Conservation (phyloP, 2,113 vertebrate species). For the Sylvilagus bachmani region DNA sequence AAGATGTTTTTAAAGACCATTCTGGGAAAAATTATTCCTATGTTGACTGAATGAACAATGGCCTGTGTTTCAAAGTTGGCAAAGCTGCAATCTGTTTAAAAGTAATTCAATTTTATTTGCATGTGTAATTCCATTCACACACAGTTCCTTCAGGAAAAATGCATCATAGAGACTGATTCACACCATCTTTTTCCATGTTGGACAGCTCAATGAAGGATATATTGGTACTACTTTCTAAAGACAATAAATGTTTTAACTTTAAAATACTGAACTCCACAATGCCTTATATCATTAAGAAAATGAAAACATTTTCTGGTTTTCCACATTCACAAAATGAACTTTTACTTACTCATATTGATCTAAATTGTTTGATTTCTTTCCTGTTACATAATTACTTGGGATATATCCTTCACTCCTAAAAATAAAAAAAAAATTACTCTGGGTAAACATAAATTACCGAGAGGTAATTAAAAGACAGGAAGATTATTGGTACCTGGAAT, state of each 20-base stretch:
- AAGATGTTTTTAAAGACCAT: neutral
- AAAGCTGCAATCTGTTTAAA: slow-evolving; percentile 40
- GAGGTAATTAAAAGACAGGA: neutral
- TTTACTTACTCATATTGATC: slow-evolving; percentile 95
- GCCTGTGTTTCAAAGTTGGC: slow-evolving; percentile 48
- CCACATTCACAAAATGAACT: slow-evolving; percentile 54
- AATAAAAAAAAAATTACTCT: slow-evolving; percentile 60
- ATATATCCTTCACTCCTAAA: slow-evolving; percentile 95
- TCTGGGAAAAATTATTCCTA: slow-evolving; percentile 4
- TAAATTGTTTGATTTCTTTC: slow-evolving; percentile 93
- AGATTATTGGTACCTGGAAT: neutral
- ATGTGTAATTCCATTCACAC: neutral
- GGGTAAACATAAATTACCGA: slow-evolving; percentile 41
- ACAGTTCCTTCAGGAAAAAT: neutral
- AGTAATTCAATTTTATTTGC: neutral
- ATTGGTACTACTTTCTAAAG: neutral
- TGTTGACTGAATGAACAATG: slow-evolving; percentile 33
- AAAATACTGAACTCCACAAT: slow-evolving; percentile 17
- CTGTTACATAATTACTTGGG: slow-evolving; percentile 96
- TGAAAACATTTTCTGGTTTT: slow-evolving; percentile 31
- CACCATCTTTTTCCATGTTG: neutral
- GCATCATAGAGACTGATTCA: slow-evolving; percentile 15
- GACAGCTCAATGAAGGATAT: neutral
- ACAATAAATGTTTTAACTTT: neutral
- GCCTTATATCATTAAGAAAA: slow-evolving; percentile 21